Evolutionary conservation across 53 echinoderm and acorn worm species (phyloP).

Genomic region (Paracentrotus lividus): DNA sequence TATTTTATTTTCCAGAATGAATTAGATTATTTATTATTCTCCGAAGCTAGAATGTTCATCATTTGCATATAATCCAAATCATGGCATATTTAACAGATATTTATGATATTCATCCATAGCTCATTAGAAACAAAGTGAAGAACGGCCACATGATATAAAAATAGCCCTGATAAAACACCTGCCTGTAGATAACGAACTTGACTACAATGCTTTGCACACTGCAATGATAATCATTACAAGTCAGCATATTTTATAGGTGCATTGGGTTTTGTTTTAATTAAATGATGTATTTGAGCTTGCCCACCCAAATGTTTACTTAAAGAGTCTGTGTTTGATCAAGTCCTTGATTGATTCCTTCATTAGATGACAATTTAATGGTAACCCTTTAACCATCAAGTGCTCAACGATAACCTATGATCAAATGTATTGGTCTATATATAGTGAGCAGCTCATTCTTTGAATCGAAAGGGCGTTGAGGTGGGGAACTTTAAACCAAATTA

Average conservation of each 20-base stretch:
- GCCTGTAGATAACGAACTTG: not conserved
- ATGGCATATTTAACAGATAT: not conserved
- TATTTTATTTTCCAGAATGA: not conserved
- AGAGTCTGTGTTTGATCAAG: conserved; percentile 45
- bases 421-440: not conserved
- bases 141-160: not conserved
- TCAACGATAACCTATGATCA: not conserved
- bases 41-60: not conserved
- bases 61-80: not conserved
- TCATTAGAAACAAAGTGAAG: not conserved
- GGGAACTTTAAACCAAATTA: not conserved
- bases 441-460: not conserved
- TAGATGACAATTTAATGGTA: not conserved
- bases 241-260: not conserved
- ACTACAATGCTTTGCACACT: not conserved
- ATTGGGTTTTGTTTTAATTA: conserved; percentile 42
- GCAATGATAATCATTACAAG: not conserved
- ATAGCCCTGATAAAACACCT: not conserved
- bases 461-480: not conserved
- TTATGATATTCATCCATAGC: not conserved
- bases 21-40: not conserved
- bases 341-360: conserved; percentile 20
- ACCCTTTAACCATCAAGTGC: conserved; percentile 17
- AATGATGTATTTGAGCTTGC: conserved; percentile 41
- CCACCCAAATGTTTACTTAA: conserved; percentile 4